phyloP scores from a whole-genome alignment of 1,140 invertebrate genomes.

The Ditylenchus dipsaci region DNA sequence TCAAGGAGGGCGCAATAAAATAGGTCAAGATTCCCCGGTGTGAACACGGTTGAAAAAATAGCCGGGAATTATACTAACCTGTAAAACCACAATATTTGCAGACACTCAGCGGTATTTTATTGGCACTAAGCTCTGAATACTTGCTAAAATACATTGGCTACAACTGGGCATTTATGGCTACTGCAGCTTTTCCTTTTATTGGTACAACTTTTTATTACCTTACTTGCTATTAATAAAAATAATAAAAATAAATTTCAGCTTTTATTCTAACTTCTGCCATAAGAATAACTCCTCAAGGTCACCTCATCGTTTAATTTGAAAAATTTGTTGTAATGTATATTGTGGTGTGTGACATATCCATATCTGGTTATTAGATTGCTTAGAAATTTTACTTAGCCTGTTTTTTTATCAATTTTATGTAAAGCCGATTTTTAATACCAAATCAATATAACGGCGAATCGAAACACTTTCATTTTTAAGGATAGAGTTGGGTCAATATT shows the following conservation, averaged over 20 bases:
- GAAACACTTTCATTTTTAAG: too few species aligned
- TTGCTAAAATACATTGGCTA: slow-evolving; percentile 50
- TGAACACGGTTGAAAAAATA: background rate
- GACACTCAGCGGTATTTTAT: slow-evolving; percentile 49
- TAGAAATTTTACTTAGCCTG: too few species aligned
- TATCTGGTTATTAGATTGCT: too few species aligned
- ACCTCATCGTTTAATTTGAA: slow-evolving; percentile 37
- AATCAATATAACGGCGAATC: too few species aligned
- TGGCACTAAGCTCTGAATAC: slow-evolving; percentile 47
- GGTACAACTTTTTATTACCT: slow-evolving; percentile 25
- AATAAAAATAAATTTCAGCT: slow-evolving; percentile 43
- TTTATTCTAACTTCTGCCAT: slow-evolving; percentile 51
- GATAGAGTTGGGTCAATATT: too few species aligned
- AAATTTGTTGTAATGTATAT: too few species aligned
- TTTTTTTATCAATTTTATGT: too few species aligned
- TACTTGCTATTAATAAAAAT: background rate
- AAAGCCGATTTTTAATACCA: too few species aligned
- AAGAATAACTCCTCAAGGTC: slow-evolving; percentile 52
- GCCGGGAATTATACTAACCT: background rate
- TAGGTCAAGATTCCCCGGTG: too few species aligned
- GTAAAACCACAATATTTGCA: slow-evolving; percentile 2
- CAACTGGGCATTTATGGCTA: slow-evolving; percentile 52
- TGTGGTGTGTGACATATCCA: too few species aligned
- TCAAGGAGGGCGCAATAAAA: too few species aligned
- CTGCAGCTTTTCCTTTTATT: slow-evolving; percentile 52